Evolutionary conservation across 1,140 invertebrate species (phyloP).

Genomic region (Aphaenogaster floridana): DNA sequence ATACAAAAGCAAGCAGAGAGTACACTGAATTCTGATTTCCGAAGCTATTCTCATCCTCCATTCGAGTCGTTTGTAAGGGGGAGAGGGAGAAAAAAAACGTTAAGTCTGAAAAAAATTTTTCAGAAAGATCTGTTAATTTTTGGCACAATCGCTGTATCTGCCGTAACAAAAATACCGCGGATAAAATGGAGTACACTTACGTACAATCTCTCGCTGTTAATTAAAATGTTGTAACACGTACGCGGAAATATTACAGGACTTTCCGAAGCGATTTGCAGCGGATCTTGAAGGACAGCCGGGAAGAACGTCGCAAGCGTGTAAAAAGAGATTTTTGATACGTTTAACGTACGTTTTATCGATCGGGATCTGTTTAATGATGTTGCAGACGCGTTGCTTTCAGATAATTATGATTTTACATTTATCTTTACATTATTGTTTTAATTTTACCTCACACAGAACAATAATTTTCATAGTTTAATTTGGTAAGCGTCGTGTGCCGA

Average conservation of each 20-base stretch:
- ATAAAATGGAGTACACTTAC: not conserved
- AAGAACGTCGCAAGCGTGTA: not conserved
- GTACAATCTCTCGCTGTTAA: not conserved
- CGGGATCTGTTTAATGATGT: not conserved
- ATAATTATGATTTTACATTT: not conserved
- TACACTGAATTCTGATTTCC: not conserved
- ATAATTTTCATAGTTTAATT: not conserved
- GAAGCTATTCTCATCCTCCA: not conserved
- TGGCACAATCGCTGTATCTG: not conserved
- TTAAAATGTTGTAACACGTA: not conserved
- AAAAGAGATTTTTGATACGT: not conserved
- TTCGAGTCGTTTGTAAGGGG: not conserved
- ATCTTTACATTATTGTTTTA: not conserved
- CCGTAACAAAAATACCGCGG: not conserved
- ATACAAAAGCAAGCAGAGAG: not conserved
- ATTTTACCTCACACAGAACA: not conserved
- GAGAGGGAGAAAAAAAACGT: not conserved
- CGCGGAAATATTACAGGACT: not conserved
- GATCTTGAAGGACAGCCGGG: not conserved
- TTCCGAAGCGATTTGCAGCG: not conserved
- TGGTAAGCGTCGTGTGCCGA: not conserved
- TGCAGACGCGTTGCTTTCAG: not conserved
- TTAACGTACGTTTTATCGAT: not conserved
- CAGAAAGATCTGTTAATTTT: constrained; percentile 6
- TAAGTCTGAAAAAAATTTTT: not conserved